Percentiles rank a stretch among this genome's conserved stretches.
These are phyloP conservation scores for Astyanax mexicanus DNA, from an alignment of 2,797 vertebrate species.

Conservation along the genomic window DNA sequence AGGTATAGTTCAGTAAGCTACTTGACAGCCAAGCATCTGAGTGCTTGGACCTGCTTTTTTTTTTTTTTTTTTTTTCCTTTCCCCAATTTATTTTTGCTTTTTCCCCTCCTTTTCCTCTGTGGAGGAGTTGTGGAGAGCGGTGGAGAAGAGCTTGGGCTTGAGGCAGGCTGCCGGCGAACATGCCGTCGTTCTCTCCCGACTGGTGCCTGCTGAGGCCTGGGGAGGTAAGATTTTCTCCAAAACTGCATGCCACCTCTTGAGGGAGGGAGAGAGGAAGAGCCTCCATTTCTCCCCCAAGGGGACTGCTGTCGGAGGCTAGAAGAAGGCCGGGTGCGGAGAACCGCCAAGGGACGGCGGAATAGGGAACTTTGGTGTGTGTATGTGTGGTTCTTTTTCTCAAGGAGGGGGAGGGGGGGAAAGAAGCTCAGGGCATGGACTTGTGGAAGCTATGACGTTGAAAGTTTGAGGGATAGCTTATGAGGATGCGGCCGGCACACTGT, in stretches of 20 bases:
- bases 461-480: not conserved
- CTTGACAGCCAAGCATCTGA: conserved; percentile 54
- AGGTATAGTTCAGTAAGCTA: conserved; percentile 69
- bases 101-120: conserved; percentile 23
- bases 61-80: conserved; percentile 7
- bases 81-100: not conserved
- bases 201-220: conserved; percentile 90
- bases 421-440: not conserved
- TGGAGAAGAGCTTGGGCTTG: conserved; percentile 64
- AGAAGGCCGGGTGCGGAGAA: not conserved
- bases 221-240: conserved; percentile 83
- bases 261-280: conserved; percentile 5
- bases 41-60: conserved; percentile 22
- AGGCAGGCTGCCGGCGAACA: conserved; percentile 83
- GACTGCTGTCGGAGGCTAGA: not conserved
- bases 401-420: not conserved
- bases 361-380: not conserved
- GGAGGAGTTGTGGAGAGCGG: conserved; percentile 64
- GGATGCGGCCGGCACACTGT: not conserved
- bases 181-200: conserved; percentile 93
- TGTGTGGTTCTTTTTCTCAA: not conserved
- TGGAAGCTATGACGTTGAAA: conserved; percentile 1
- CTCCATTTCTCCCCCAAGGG: not conserved
- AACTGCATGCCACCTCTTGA: conserved; percentile 15
- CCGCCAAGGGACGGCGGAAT: not conserved